Evolutionary conservation across 2,113 vertebrate species (phyloP), one percentile per base, ranked within the genome.

Genomic region (Tachysurus fulvidraco): DNA sequence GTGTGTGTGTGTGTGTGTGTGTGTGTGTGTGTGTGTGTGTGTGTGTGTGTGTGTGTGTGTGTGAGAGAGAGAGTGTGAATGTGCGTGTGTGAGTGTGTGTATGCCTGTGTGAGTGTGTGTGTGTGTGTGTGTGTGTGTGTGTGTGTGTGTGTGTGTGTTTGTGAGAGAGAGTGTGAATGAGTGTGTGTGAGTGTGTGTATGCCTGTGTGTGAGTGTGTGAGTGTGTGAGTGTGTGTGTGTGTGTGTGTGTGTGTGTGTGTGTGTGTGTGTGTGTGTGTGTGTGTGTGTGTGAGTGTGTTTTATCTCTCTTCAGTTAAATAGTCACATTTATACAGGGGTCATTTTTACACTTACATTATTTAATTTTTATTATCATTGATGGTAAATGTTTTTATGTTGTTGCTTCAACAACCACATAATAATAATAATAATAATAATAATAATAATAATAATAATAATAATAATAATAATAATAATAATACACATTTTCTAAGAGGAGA

Each of bases 261-360:
- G 13, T 69, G 17, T 46, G 36, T 73, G 69, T 44, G 69, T 44
- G 69, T 73, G 69, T 21, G 69, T 73, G 69, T 69, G 28, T 36
- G 65, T 36, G 67, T 73, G 69, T 73, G 69, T 74, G 71, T 73
- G 71, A 46, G 41, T 23, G 71, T 74, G 71, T 4, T 11, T 46
- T 73, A 73, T 81, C 1, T 13, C 30, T 84, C 52, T 74, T 57
- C 36, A 76, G 14, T 74, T 57, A 84, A 73, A 83, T 74, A 60
- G 36, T 74, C 16, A 6, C 17, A 46, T 84, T 60, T 25, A 74
- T 46, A 60, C 7, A 17, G 41, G 52, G 55, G 30, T 60, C 16
- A n/a, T 74, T 84, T 74, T 74, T 16, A 44, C 1, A 1, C 13
- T 84, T 73, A n/a, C 23, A 36, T 36, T 28, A 52, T 54, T 19